phyloP scores from a whole-genome alignment of 92 coral and sea anemone species.

The Siderastrea siderea region DNA sequence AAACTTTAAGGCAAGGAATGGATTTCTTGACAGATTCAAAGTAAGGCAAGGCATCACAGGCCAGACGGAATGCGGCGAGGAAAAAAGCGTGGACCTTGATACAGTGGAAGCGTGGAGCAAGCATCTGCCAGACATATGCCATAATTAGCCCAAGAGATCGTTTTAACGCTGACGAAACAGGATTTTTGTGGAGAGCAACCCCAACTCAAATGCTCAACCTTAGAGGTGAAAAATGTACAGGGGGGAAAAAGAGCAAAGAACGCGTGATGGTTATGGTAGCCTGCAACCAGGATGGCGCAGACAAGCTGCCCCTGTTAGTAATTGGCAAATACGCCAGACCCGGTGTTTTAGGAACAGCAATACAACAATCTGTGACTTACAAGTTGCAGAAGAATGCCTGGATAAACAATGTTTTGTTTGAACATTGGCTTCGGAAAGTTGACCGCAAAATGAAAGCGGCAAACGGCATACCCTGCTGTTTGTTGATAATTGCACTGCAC shows the following conservation, averaged over 20 bases:
- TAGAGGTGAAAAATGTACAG: constrained; percentile 38
- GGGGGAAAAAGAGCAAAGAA: constrained; percentile 36
- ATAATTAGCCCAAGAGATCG: constrained; percentile 28
- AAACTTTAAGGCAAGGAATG: too few relatives aligned
- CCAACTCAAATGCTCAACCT: constrained; percentile 15
- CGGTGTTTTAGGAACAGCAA: constrained; percentile 42
- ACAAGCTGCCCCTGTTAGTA: constrained; percentile 37
- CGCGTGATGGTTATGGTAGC: constrained; percentile 33
- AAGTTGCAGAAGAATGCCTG: constrained; percentile 24
- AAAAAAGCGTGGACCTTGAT: constrained; percentile 37
- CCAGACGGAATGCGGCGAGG: constrained; percentile 25
- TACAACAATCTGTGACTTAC: constrained; percentile 37
- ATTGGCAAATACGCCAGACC: constrained; percentile 48
- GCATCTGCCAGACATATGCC: constrained; percentile 42
- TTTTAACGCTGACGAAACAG: constrained; percentile 47
- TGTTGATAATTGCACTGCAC: constrained; percentile 67
- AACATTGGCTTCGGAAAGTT: constrained; percentile 39
- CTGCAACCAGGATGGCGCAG: constrained; percentile 43
- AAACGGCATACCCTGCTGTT: constrained; percentile 52
- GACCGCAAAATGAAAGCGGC: constrained; percentile 55
- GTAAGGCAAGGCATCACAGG: constrained; percentile 27
- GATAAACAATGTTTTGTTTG: constrained; percentile 19
- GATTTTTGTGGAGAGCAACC: constrained; percentile 26
- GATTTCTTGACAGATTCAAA: constrained; percentile 7
- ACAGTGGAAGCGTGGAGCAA: constrained; percentile 40